Evolutionary conservation across 2,888 invertebrate genomes (phyloP), one percentile per base, ranked within the genome.

Genomic region (Andrena praecox): DNA sequence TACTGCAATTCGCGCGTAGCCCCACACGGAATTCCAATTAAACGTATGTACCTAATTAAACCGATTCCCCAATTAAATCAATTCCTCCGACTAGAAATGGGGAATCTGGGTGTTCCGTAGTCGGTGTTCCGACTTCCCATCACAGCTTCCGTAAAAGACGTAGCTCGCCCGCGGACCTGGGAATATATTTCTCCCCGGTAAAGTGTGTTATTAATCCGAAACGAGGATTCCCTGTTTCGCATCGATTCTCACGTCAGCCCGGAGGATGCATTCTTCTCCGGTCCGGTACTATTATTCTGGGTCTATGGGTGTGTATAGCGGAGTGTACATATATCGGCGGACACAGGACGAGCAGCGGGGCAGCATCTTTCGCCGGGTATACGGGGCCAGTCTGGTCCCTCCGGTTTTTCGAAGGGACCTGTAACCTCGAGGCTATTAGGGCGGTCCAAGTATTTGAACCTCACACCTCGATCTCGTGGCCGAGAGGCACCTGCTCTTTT

Each of bases 401-500:
- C 89, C 87, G 87, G 90, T 90, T 80, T 91, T 91, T 89, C 81
- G 84, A 85, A 90, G 89, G 90, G 92, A 91, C 91, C 91, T 89
- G 91, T 91, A 92, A 92, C 92, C 92, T 92, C 90, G 89, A 88
- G 91, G 91, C 92, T 92, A 92, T 92, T 92, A 92, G 92, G 92
- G 92, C 92, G 92, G 92, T 91, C 90, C 92, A 91, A 92, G 90
- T 90, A 92, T 92, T 93, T 91, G 91, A 92, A 93, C 93, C 92
- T 93, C 93, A 93, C 93, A 92, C 93, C 92, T 93, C 91, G 93
- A 93, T 92, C 89, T 88, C 90, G 90, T 88, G 90, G 89, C 91
- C 90, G 90, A 92, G 91, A 91, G 91, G 91, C 93, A 93, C 93
- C 93, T 93, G 93, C 92, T 91, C 93, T 91, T 93, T 93, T 90